Evolutionary conservation across 2,797 vertebrate species (phyloP), one percentile per base, ranked within the genome.

Genomic region (Coilia nasus): DNA sequence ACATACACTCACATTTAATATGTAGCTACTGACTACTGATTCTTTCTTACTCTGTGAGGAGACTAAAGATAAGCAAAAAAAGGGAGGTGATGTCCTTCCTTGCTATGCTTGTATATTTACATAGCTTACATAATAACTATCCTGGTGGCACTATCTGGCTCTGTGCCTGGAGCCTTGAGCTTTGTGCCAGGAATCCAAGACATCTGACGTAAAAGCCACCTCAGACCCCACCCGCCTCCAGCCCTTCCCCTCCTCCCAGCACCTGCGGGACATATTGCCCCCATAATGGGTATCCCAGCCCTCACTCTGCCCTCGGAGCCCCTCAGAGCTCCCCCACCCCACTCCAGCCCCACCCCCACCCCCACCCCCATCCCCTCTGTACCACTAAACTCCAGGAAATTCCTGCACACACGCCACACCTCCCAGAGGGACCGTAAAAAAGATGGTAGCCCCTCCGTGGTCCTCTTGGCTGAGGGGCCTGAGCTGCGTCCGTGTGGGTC

Each of bases 351-450:
- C 59, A 60, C 1, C 59, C 23, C 62, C 62, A n/a, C 60, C 60
- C 6, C 57, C 14, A 6, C 60, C 15, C 67, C 67, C 28, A 14
- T 4, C 1, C 71, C 71, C 19, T 21, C 31, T 78, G 35, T 44
- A 31, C 71, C 35, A 78, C 44, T 78, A 44, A 78, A 78, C 71
- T 78, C 35, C 71, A 44, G 71, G 71, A 78, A 21, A 78, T 78
- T 78, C 71, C 71, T 78, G 31, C 71, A 3, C 71, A 59, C 57
- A 78, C 6, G 35, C 71, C 71, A 44, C 31, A 6, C 71, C 35
- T 78, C 71, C 71, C 35, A 21, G 12, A 78, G 71, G 71, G 35
- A 44, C 71, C 35, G 6, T 78, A 78, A 78, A 78, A 78, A 78
- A 78, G 71, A 21, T 78, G 71, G 17, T 44, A 44, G 71, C 28